Evolutionary conservation across 2,797 vertebrate species (phyloP), one percentile per base, ranked within the genome.

Genomic region (Nasua narica): DNA sequence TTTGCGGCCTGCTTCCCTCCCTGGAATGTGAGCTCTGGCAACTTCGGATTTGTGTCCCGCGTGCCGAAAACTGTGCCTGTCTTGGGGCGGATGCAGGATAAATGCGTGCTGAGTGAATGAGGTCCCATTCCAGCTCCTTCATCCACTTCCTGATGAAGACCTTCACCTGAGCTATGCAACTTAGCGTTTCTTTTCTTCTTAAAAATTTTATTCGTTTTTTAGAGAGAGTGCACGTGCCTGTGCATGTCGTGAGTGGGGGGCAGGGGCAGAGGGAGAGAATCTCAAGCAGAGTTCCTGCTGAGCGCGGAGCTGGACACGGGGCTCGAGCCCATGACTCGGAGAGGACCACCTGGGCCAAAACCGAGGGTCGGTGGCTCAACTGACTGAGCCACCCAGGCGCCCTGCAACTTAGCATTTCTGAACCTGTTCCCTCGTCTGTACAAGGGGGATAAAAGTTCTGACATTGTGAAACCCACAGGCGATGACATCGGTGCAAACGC

Each of bases 341-440:
- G n/a, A 35, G 35, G n/a, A 67, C 8, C 8, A 35, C 18, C 65
- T 67, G 65, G 35, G 62, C n/a, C 8, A 4, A 67, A 67, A 35
- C 18, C n/a, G 9, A 67, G 65, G 18, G 18, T 67, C 9, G 1
- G 2, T 18, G 9, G n/a, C n/a, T n/a, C 65, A 35, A 5, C 65
- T 0, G 9, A 67, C 18, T 35, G 65, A 67, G 65, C 65, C 18
- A 2, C n/a, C n/a, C 9, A 35, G 65, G 65, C 0, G 29, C 65
- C 65, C 65, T n/a, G 27, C 13, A 23, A 19, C 19, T 52, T 79
- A 50, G 43, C 27, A 60, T 52, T 70, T 50, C 40, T 4, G 58
- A 86, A 25, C 60, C 62, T 74, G 52, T 86, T 60, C 95, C 50
- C 78, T 79, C 23, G 32, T 52, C 62, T 91, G 83, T 46, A 48